A percentile compares a stretch with the other conserved stretches of the same genome.
These are phyloP conservation scores for Parascotia fuliginaria DNA, from an alignment of 2,888 invertebrate species.

Conservation along the genomic window DNA sequence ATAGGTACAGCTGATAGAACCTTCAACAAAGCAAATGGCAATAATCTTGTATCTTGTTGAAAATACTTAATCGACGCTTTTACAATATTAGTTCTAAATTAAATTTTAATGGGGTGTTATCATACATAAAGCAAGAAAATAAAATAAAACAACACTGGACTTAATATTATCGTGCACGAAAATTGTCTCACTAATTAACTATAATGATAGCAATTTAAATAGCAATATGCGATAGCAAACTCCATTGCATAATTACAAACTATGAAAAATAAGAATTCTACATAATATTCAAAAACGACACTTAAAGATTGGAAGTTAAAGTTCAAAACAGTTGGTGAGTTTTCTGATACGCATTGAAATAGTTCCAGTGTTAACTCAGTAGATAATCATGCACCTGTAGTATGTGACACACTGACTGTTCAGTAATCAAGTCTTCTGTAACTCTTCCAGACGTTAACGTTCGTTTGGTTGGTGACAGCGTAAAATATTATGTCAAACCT, in stretches of 20 bases:
- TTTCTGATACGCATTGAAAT: conserved; percentile 12
- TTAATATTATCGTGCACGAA: conserved; percentile 38
- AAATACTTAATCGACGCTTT: neutral
- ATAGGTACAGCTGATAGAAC: no score
- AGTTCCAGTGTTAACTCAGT: conserved; percentile 34
- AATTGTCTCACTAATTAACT: conserved; percentile 45
- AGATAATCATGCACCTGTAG: conserved; percentile 45
- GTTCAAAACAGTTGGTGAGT: neutral
- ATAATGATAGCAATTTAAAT: conserved; percentile 43
- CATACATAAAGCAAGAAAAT: conserved; percentile 26
- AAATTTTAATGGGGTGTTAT: conserved; percentile 30
- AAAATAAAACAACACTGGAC: conserved; percentile 28
- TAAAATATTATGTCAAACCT: no score
- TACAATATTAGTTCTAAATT: conserved; percentile 16
- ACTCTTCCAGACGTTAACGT: no score
- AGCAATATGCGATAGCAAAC: conserved; percentile 37
- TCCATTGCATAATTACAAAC: conserved; percentile 39
- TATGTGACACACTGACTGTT: conserved; percentile 22
- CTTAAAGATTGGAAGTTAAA: neutral
- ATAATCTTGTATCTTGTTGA: neutral
- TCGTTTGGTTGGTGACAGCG: no score
- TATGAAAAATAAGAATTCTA: conserved; percentile 41
- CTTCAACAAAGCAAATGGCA: neutral
- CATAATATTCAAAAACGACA: conserved; percentile 11
- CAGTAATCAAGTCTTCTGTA: neutral